Base-by-base conservation (phyloP, 2,797 vertebrate genomes). In the Rhinogobio ventralis region DNA sequence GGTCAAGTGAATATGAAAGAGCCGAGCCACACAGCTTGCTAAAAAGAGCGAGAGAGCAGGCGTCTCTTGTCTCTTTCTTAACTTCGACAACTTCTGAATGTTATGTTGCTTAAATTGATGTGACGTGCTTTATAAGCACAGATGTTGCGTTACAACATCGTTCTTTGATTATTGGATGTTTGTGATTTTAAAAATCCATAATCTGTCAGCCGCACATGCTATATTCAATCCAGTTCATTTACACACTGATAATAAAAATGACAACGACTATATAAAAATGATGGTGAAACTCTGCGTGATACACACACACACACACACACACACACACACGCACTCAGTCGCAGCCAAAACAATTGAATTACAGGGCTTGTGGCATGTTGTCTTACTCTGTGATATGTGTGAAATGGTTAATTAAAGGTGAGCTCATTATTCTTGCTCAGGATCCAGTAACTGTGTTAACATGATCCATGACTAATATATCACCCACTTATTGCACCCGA, bases 1-100 rank as follows among this genome's bases (percentile, higher is more conserved):
- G 95, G 95, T 95, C 95, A 95, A 94, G 92, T 81, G 89, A 93
- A 91, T 90, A 88, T 83, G 87, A 86, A 87, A 84, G 90, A 92
- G 89, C 81, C 86, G 86, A 93, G 88, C 90, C 91, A 91, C 88
- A 89, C 91, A 91, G 88, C 89, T 89, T 53, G 84, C 89, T 87
- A 86, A 91, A 87, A 87, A 82, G 77, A 83, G 45, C 14, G 33
- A 82, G 66, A 78, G 73, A 72, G 67, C 17, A 20, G 55, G 23
- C 3, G 30, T n/a, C 5, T 69, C 83, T 68, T 75, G 2, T 68
- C 10, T 84, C 55, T 62, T 86, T 72, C 51, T 74, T 71, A 68
- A 72, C 83, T 79, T 60, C 8, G 30, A 49, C 45, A 20, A 62
- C 69, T 72, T 49, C 28, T 64, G 66, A 36, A 75, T 76, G 33